phyloP scores from a whole-genome alignment of 2,888 invertebrate genomes.

The Ectemnius continuus region DNA sequence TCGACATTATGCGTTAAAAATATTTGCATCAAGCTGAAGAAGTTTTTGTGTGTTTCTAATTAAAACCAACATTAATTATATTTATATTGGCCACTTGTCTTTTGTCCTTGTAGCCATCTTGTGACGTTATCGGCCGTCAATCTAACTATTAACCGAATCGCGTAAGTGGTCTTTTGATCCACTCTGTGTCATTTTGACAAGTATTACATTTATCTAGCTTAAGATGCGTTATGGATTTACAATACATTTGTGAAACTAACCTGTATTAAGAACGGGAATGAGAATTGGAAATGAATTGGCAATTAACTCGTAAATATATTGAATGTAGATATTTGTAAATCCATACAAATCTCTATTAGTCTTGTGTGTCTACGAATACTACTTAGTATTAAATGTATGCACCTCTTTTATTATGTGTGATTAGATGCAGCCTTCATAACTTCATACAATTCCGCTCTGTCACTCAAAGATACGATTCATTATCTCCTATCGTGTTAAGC shows the following conservation, averaged over 20 bases:
- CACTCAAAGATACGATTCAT: constrained; percentile 46
- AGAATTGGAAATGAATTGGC: neutral
- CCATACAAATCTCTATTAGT: constrained; percentile 57
- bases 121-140: constrained; percentile 95
- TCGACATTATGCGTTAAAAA: constrained; percentile 56
- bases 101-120: constrained; percentile 88
- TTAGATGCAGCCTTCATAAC: constrained; percentile 68
- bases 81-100: constrained; percentile 73
- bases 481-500: constrained; percentile 51
- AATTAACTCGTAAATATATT: neutral
- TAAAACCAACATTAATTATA: constrained; percentile 59
- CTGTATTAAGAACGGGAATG: neutral
- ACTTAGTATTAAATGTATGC: constrained; percentile 62
- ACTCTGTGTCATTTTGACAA: constrained; percentile 73
- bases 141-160: constrained; percentile 94
- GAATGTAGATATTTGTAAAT: constrained; percentile 58
- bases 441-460: constrained; percentile 57
- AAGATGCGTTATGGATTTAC: constrained; percentile 69
- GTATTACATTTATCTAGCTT: constrained; percentile 56
- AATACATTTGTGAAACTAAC: constrained; percentile 38
- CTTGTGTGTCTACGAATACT: constrained; percentile 59
- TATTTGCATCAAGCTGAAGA: constrained; percentile 58
- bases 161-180: constrained; percentile 85
- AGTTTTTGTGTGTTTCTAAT: constrained; percentile 55
- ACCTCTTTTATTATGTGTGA: constrained; percentile 68